phyloP scores from a whole-genome alignment of 2,797 vertebrate genomes.

The Trematomus bernacchii region DNA sequence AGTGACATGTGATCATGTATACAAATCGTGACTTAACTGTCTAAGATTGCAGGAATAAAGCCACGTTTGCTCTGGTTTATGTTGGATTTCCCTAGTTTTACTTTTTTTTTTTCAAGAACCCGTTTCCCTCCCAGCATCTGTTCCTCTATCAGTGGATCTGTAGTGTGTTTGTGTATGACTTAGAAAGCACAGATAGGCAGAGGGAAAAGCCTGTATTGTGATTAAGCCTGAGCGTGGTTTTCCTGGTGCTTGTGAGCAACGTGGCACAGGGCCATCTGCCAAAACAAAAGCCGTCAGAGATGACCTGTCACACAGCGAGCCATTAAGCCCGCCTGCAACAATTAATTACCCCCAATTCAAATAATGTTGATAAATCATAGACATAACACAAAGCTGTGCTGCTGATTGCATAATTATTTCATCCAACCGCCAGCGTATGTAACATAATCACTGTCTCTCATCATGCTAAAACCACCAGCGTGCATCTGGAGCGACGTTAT shows the following conservation, averaged over 20 bases:
- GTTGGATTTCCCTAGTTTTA: constrained; percentile 37
- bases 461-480: constrained; percentile 76
- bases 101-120: constrained; percentile 13
- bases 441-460: constrained; percentile 82
- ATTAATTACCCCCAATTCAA: constrained; percentile 74
- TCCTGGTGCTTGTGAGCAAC: constrained; percentile 36
- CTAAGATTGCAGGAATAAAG: constrained; percentile 35
- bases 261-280: constrained; percentile 70
- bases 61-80: constrained; percentile 40
- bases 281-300: constrained; percentile 67
- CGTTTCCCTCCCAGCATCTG: constrained; percentile 42
- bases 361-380: constrained; percentile 75
- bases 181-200: constrained; percentile 42
- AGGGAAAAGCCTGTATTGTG: constrained; percentile 39
- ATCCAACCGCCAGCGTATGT: constrained; percentile 75
- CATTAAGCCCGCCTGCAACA: constrained; percentile 58
- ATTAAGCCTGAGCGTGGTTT: constrained; percentile 50
- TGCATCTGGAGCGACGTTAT: constrained; percentile 73
- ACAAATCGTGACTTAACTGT: constrained; percentile 48
- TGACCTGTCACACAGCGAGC: constrained; percentile 60
- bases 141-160: constrained; percentile 51
- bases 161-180: constrained; percentile 59
- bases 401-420: constrained; percentile 84
- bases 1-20: constrained; percentile 52
- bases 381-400: constrained; percentile 70